Percentiles rank a stretch among this genome's conserved stretches.
Conservation (phyloP, 1,140 invertebrate genomes). For the Drosophila setifemur region DNA sequence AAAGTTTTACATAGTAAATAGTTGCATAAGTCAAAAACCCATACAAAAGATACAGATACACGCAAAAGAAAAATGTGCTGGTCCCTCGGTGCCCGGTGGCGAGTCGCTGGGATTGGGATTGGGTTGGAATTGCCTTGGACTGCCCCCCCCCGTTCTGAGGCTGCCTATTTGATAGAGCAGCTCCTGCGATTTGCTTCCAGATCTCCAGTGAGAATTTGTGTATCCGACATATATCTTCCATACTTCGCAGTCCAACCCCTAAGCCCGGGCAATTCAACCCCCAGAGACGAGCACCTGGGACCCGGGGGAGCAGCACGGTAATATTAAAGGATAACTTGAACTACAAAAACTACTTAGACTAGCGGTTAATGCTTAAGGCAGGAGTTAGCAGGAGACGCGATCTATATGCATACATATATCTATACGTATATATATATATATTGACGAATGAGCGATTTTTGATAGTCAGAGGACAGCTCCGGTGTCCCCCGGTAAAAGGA, state of each 20-base stretch:
- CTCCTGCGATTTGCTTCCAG: conserved; percentile 3
- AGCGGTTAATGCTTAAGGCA: conserved; percentile 62
- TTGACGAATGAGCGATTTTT: conserved; percentile 67
- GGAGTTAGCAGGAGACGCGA: conserved; percentile 40
- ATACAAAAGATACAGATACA: conserved; percentile 26
- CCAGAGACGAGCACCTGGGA: background rate
- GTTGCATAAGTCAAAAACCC: conserved; percentile 62
- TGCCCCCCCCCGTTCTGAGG: background rate
- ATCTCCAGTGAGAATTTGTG: conserved; percentile 18
- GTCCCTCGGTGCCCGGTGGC: conserved; percentile 15
- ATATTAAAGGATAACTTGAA: conserved; percentile 54
- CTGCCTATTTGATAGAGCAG: conserved; percentile 50
- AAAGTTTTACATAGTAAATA: conserved; percentile 82
- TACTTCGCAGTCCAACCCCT: conserved; percentile 12
- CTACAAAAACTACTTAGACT: conserved; percentile 67
- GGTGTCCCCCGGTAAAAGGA: conserved; percentile 15
- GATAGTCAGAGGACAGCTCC: conserved; percentile 64
- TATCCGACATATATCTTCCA: conserved; percentile 2
- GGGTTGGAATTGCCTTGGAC: conserved; percentile 2
- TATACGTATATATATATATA: conserved; percentile 17
- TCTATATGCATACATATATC: conserved; percentile 14
- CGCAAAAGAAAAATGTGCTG: conserved; percentile 17
- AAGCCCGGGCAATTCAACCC: conserved; percentile 16
- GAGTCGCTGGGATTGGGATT: conserved; percentile 2
- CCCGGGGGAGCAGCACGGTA: conserved; percentile 27